A percentile compares a stretch with the other conserved stretches of the same genome.
These are phyloP conservation scores for Sipha maydis DNA, from an alignment of 2,888 invertebrate species.

Conservation along the genomic window DNA sequence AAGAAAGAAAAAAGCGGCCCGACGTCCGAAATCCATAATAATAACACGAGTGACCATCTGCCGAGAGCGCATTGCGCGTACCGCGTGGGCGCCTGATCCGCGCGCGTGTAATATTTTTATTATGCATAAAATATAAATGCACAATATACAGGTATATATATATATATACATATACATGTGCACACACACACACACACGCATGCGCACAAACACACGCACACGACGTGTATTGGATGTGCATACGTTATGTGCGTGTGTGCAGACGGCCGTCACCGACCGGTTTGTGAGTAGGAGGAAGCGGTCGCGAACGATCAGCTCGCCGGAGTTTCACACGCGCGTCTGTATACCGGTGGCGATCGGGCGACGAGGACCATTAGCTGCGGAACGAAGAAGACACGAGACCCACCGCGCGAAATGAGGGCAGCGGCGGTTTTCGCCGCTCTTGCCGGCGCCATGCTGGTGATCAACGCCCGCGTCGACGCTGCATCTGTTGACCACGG, in stretches of 20 bases:
- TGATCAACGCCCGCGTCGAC: neutral
- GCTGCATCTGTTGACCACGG: slow-evolving; percentile 48
- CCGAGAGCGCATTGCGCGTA: neutral
- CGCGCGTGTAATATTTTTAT: neutral
- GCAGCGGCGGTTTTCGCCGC: slow-evolving; percentile 41
- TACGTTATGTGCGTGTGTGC: neutral
- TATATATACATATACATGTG: neutral
- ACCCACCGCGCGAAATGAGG: slow-evolving; percentile 25
- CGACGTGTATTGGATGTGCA: neutral
- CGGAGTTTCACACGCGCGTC: slow-evolving; percentile 1
- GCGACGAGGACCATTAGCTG: slow-evolving; percentile 3
- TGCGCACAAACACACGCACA: neutral
- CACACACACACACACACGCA: neutral
- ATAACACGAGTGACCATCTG: slow-evolving; percentile 44
- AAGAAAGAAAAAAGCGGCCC: neutral
- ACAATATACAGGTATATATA: no score
- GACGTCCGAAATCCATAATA: neutral
- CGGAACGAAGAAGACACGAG: slow-evolving; percentile 8
- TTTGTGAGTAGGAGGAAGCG: slow-evolving; percentile 45
- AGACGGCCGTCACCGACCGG: slow-evolving; percentile 27
- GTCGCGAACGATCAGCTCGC: neutral
- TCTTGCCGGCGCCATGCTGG: slow-evolving; percentile 38
- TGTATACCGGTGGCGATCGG: slow-evolving; percentile 18
- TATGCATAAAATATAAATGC: neutral
- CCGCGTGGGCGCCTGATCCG: slow-evolving; percentile 52